phyloP scores from a whole-genome alignment of 2,797 vertebrate species.

The Acestrorhynchus altus region DNA sequence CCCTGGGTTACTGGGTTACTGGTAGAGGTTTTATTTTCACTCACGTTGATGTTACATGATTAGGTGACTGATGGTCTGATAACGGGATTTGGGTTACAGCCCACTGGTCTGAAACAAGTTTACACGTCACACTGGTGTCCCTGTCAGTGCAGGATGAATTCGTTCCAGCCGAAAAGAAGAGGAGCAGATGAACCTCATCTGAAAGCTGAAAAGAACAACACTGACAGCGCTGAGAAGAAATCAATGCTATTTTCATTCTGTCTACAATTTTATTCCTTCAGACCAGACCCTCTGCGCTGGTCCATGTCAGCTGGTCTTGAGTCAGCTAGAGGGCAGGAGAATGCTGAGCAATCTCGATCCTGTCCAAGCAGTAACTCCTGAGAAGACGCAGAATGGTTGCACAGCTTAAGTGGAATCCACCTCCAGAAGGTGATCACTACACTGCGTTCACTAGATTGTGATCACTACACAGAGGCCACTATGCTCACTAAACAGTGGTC shows the following conservation, averaged over 20 bases:
- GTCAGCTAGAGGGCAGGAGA: conserved; percentile 21
- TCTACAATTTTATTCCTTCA: conserved; percentile 42
- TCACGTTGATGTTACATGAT: neutral
- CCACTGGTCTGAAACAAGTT: conserved; percentile 7
- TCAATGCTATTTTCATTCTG: conserved; percentile 44
- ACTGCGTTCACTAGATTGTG: too few species aligned
- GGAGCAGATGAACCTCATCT: conserved; percentile 17
- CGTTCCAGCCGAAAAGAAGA: neutral
- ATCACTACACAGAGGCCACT: too few species aligned
- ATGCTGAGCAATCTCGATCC: conserved; percentile 40
- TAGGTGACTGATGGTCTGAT: neutral
- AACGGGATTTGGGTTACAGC: neutral
- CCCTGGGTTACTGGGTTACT: neutral
- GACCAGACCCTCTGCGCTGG: conserved; percentile 13
- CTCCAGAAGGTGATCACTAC: too few species aligned
- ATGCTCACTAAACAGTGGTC: too few species aligned
- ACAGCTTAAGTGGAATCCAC: too few species aligned
- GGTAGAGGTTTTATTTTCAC: neutral
- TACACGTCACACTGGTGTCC: neutral
- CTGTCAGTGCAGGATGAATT: neutral
- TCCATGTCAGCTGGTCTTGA: conserved; percentile 27
- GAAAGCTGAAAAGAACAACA: conserved; percentile 30
- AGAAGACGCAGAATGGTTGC: too few species aligned
- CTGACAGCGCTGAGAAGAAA: conserved; percentile 30
- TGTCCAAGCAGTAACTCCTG: neutral